Base-by-base conservation (phyloP, 2,888 invertebrate genomes). In the Nasonia oneida region DNA sequence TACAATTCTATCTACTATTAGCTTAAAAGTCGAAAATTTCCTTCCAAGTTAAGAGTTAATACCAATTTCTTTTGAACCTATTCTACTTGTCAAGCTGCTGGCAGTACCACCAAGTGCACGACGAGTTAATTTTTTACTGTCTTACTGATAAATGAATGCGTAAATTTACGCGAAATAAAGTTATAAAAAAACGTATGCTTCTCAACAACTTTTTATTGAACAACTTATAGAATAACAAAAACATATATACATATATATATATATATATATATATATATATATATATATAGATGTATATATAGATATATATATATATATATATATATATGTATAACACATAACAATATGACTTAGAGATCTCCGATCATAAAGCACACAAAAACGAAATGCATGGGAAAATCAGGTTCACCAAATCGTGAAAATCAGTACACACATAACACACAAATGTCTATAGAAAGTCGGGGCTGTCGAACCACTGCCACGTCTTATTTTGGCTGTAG, bases 401-500 rank as follows among this genome's bases (percentile, higher is more conserved):
- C 42, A 15, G 3, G 23, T 61, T 61, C 14, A 23, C 18, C 4
- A 61, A 61, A 10, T 23, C n/a, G 61, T 47, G 15, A 10, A 78
- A 78, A 6, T 64, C 39, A 61, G 23, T 15, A n/a, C 12, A 47
- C 57, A 47, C 18, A 15, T 12, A 29, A 29, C 39, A 10, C 33
- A 12, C 73, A 18, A 61, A n/a, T 23, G n/a, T 53, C 79, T 75
- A 86, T 18, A 78, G 23, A 39, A 94, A 95, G 12, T 94, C 94
- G 86, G 95, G 94, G 88, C 94, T 95, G 89, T 96, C 95, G 87
- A 95, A 95, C 95, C 96, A 96, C 90, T 95, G 95, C 94, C 95
- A 95, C 91, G 94, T 94, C 89, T 94, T 94, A 0, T 94, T 93
- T 87, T 94, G 94, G 0, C 93, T 92, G 89, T 93, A 92, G 88